phyloP scores from a whole-genome alignment of 2,113 vertebrate genomes.

The Engraulis encrasicolus region DNA sequence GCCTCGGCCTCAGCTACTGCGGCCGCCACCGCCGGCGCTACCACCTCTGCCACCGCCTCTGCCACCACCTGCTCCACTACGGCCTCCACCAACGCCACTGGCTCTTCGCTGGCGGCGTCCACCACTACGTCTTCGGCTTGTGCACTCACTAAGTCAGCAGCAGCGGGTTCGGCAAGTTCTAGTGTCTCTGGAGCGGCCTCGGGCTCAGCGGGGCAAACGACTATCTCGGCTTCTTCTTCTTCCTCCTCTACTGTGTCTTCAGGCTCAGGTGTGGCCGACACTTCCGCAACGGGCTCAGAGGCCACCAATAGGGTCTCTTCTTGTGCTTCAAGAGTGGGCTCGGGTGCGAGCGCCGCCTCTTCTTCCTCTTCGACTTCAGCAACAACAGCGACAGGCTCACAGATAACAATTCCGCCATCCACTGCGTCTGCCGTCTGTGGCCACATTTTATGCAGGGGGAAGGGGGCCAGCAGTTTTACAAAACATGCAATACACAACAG shows the following conservation, averaged over 20 bases:
- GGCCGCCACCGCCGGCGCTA: constrained; percentile 1
- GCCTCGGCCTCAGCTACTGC: constrained; percentile 7
- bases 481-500: background rate
- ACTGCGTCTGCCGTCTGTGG: background rate
- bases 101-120: background rate
- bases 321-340: background rate
- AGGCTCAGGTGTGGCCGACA: constrained; percentile 1
- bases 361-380: background rate
- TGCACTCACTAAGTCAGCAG: background rate
- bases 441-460: background rate
- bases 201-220: background rate
- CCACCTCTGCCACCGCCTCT: background rate
- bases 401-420: background rate
- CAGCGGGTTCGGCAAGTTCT: background rate
- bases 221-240: background rate
- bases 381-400: background rate
- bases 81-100: background rate
- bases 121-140: background rate
- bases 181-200: background rate
- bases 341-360: background rate
- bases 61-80: background rate
- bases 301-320: background rate
- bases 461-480: background rate
- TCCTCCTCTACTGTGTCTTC: background rate
- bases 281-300: background rate